These are phyloP conservation scores for Aporrectodea caliginosa DNA, from an alignment of 1,140 invertebrate genomes.

Conservation along the genomic window DNA sequence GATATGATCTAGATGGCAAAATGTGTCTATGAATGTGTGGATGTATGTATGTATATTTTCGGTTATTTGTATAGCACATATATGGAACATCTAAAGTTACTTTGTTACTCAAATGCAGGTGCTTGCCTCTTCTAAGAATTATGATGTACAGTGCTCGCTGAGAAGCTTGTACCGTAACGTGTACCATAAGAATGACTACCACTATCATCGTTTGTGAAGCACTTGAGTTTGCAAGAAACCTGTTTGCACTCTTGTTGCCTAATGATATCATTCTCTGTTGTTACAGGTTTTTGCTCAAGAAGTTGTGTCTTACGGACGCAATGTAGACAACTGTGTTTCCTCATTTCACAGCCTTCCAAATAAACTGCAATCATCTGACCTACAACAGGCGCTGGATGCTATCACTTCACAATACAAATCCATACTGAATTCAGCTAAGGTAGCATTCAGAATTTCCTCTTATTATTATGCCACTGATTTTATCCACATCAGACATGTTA, in stretches of 20 bases:
- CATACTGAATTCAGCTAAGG: background rate
- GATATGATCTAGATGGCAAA: too few species aligned
- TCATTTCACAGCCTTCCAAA: slow-evolving; percentile 71
- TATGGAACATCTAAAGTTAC: too few species aligned
- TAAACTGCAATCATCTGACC: slow-evolving; percentile 33
- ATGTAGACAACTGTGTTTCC: slow-evolving; percentile 82
- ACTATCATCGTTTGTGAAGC: slow-evolving; percentile 15
- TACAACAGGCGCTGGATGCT: background rate
- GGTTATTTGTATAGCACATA: too few species aligned
- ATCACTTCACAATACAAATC: background rate
- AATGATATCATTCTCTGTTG: slow-evolving; percentile 23
- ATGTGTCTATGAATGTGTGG: too few species aligned
- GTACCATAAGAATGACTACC: slow-evolving; percentile 22
- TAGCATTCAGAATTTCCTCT: background rate
- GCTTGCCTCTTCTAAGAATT: too few species aligned
- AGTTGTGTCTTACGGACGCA: slow-evolving; percentile 79
- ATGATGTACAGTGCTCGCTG: too few species aligned
- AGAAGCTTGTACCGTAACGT: too few species aligned
- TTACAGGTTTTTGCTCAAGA: slow-evolving; percentile 75
- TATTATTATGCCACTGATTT: background rate
- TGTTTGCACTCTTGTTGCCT: background rate
- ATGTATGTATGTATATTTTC: too few species aligned
- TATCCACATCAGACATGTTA: background rate
- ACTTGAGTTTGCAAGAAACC: slow-evolving; percentile 6
- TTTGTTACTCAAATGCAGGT: too few species aligned